A percentile compares a stretch with the other conserved stretches of the same genome.
phyloP scores from a whole-genome alignment of 2,113 vertebrate genomes.

The Bambusicola thoracicus region DNA sequence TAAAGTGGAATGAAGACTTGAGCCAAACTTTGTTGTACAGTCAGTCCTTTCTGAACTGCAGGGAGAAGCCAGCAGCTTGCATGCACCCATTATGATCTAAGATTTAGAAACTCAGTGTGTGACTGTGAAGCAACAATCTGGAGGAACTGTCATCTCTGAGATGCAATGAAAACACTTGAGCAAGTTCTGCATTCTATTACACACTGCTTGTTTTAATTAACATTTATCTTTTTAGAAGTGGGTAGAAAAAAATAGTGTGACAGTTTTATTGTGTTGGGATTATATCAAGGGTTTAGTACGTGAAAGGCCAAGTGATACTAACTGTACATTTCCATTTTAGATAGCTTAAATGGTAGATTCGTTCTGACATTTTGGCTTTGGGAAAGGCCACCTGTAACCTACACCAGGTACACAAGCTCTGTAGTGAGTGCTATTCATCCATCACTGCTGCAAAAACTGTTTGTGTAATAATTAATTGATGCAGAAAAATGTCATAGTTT shows the following conservation, averaged over 20 bases:
- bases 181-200: constrained; percentile 22
- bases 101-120: neutral
- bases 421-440: neutral
- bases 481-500: neutral
- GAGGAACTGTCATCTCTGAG: constrained; percentile 36
- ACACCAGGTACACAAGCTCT: neutral
- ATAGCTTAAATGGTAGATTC: constrained; percentile 8
- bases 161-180: neutral
- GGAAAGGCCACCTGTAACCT: constrained; percentile 11
- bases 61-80: neutral
- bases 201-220: constrained; percentile 54
- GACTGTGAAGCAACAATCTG: neutral
- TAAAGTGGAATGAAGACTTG: neutral
- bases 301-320: constrained; percentile 37
- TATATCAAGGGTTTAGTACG: constrained; percentile 4
- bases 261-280: constrained; percentile 41
- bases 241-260: neutral
- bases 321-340: constrained; percentile 23
- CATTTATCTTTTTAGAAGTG: neutral
- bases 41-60: neutral
- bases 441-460: neutral
- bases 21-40: neutral
- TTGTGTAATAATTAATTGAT: constrained; percentile 4
- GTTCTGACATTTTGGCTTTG: constrained; percentile 19
- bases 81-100: neutral